Percentiles rank a stretch among this genome's conserved stretches.
These are phyloP conservation scores for Eurystomus gularis DNA, from an alignment of 2,113 vertebrate species.

Conservation along the genomic window DNA sequence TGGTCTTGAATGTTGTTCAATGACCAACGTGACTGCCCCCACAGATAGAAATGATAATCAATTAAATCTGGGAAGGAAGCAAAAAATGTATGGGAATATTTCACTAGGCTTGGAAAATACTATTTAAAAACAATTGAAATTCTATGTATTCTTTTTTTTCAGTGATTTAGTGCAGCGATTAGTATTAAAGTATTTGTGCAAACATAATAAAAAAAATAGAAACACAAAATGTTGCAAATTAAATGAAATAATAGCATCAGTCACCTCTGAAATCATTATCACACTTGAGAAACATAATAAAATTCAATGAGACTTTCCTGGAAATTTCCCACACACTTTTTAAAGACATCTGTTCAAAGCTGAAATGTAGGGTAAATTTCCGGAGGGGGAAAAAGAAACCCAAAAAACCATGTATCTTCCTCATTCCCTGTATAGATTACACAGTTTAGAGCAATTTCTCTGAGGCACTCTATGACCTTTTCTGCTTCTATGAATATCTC, in stretches of 20 bases:
- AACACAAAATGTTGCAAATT: background rate
- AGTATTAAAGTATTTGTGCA: background rate
- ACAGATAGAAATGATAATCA: background rate
- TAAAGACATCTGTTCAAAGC: slow-evolving; percentile 20
- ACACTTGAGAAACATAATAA: background rate
- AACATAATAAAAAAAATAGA: background rate
- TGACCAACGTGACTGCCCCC: background rate
- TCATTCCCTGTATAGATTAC: background rate
- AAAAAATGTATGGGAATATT: background rate
- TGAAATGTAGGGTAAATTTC: slow-evolving; percentile 25
- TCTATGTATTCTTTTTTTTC: background rate
- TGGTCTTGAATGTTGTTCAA: background rate
- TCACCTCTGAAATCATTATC: background rate
- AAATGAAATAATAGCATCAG: slow-evolving; percentile 1
- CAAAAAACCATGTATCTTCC: background rate
- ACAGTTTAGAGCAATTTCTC: background rate
- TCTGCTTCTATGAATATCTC: background rate
- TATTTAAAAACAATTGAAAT: background rate
- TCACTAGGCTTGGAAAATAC: background rate
- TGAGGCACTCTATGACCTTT: slow-evolving; percentile 14
- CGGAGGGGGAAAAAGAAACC: background rate
- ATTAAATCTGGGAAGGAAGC: background rate
- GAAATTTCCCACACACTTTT: slow-evolving; percentile 40
- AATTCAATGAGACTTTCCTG: slow-evolving; percentile 11
- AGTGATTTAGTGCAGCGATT: background rate